Evolutionary conservation across 1,140 invertebrate genomes (phyloP).

Genomic region (Globodera rostochiensis): DNA sequence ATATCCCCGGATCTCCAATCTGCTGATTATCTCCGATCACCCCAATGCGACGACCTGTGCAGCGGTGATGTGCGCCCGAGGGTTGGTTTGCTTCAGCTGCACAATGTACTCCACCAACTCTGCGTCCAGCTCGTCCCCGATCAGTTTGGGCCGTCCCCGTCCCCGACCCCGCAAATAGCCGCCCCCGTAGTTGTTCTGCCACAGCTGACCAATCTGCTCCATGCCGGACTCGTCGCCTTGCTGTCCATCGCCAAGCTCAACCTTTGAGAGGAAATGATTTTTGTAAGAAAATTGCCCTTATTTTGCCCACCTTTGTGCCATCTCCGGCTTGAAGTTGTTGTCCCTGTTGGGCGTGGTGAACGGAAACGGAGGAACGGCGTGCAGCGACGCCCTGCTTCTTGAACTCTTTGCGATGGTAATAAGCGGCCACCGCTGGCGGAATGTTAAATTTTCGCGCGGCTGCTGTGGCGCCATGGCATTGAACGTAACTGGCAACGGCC

Average conservation of each 20-base stretch:
- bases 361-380: background rate
- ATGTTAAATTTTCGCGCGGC: conserved; percentile 58
- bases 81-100: conserved; percentile 52
- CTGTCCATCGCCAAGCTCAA: background rate
- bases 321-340: conserved; percentile 1
- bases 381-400: conserved; percentile 24
- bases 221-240: background rate
- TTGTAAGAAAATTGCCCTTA: too few relatives aligned
- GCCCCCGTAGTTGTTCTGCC: conserved; percentile 6
- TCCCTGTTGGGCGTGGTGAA: background rate
- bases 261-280: background rate
- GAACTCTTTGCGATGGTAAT: conserved; percentile 52
- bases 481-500: conserved; percentile 49
- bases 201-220: conserved; percentile 4
- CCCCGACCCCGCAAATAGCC: conserved; percentile 60
- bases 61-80: conserved; percentile 57
- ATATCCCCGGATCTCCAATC: too few relatives aligned
- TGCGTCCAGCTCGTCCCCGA: conserved; percentile 63
- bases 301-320: conserved; percentile 11
- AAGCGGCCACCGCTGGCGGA: conserved; percentile 51
- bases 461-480: conserved; percentile 50
- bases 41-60: conserved; percentile 33
- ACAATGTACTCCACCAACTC: conserved; percentile 65
- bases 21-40: background rate
- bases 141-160: conserved; percentile 61